Base-by-base conservation (phyloP, 2,888 invertebrate species). In the Nasonovia ribisnigri region DNA sequence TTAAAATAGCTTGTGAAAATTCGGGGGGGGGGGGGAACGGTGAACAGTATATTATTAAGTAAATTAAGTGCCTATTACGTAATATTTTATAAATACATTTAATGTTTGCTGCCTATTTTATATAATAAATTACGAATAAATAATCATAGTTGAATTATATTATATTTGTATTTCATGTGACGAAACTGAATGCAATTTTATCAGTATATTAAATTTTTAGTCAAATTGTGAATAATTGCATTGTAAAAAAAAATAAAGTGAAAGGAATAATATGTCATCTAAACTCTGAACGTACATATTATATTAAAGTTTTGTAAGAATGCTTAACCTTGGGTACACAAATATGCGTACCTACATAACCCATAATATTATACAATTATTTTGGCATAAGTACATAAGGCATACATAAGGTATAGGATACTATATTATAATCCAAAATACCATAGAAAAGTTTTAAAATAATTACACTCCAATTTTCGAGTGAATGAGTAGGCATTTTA, bases 381-480 rank as follows among this genome's bases (percentile, higher is more conserved):
- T 51, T 88, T 88, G 24, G 24, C 24, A 36, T 88, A n/a, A n/a
- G n/a, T 46, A 46, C 46, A n/a, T n/a, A n/a, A n/a, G n/a, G n/a
- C n/a, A n/a, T n/a, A 11, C 11, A 11, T 29, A 29, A 29, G 26
- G 5, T 60, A n/a, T n/a, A 43, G 46, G 13, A 46, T 20, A 42
- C 29, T 16, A 48, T 20, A 42, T 16, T 16, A 48, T 36, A 42
- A 91, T 51, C 84, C 77, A 20, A 54, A 67, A 84, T 84, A 43
- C 29, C 29, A 54, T 42, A 42, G 29, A 54, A 43, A 57, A 84
- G 91, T 43, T 84, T 84, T 54, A 84, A 91, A 84, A 57, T 54
- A 36, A 84, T 43, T 84, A 24, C 3, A n/a, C 54, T n/a, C 29
- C 20, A 54, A 84, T 84, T 43, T 43, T 29, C 20, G 13, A 42